phyloP scores from a whole-genome alignment of 92 coral and sea anemone genomes.

The Galaxea fascicularis region DNA sequence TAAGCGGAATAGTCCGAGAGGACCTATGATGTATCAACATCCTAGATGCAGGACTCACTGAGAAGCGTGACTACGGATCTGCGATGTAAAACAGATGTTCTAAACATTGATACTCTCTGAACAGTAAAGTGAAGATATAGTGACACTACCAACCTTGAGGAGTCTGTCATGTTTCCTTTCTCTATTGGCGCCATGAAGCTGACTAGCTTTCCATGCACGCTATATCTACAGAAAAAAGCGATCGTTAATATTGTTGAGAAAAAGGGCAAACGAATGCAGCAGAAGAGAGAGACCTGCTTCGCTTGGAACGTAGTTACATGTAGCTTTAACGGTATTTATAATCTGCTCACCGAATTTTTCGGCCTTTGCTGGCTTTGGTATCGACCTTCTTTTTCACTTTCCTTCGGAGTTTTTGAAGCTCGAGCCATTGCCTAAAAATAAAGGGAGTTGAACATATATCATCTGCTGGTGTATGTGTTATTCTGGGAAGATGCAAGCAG shows the following conservation, averaged over 20 bases:
- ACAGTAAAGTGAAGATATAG: not conserved
- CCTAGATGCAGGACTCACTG: too few species aligned
- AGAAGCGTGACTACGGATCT: too few species aligned
- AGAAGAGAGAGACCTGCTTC: not conserved
- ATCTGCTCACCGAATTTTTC: conserved; percentile 79
- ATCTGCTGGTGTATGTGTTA: too few species aligned
- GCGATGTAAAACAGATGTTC: not conserved
- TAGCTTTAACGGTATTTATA: too few species aligned
- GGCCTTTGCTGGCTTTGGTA: conserved; percentile 95
- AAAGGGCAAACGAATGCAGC: not conserved
- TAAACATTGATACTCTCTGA: too few species aligned
- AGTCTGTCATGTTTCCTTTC: conserved; percentile 83
- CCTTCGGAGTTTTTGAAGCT: conserved; percentile 89
- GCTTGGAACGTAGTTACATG: too few species aligned
- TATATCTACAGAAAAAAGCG: conserved; percentile 58
- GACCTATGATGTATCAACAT: too few species aligned
- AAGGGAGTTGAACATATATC: too few species aligned
- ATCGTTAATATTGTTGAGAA: not conserved
- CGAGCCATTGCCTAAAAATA: conserved; percentile 89
- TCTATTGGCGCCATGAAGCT: conserved; percentile 96
- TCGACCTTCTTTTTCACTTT: conserved; percentile 91
- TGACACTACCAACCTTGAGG: conserved; percentile 73
- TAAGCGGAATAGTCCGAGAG: too few species aligned
- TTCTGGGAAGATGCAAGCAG: too few species aligned
- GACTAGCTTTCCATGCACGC: conserved; percentile 89